These are phyloP conservation scores for Rhagophthalmus giganteus DNA, from an alignment of 2,888 invertebrate species.

Conservation along the genomic window DNA sequence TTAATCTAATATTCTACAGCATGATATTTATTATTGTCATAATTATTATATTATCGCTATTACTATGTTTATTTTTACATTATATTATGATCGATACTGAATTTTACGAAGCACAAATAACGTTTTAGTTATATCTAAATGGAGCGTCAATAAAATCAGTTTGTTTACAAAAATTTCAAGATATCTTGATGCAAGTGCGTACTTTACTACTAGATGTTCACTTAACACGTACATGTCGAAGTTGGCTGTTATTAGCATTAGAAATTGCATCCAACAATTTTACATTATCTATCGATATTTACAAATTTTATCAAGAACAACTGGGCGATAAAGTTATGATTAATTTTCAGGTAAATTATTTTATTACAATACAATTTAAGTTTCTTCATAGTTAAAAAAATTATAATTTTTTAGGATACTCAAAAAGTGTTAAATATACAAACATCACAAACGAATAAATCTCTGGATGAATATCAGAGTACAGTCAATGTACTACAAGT, in stretches of 20 bases:
- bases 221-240: constrained; percentile 47
- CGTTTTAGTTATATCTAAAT: constrained; percentile 52
- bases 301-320: constrained; percentile 50
- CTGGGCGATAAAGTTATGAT: constrained; percentile 48
- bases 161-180: constrained; percentile 42
- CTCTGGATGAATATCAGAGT: constrained; percentile 47
- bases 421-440: constrained; percentile 46
- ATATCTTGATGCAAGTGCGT: constrained; percentile 49
- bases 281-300: constrained; percentile 48
- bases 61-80: too few species aligned
- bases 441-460: constrained; percentile 45
- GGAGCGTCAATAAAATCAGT: constrained; percentile 45
- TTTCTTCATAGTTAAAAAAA: neutral
- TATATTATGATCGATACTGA: too few species aligned
- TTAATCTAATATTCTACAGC: too few species aligned
- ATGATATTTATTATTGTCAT: too few species aligned
- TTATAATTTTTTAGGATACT: constrained; percentile 40
- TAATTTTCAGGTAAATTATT: constrained; percentile 49
- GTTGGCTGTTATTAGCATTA: constrained; percentile 53
- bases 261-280: constrained; percentile 52
- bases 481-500: constrained; percentile 50
- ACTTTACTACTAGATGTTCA: constrained; percentile 46
- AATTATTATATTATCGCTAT: too few species aligned
- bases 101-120: too few species aligned
- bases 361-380: constrained; percentile 1